phyloP scores from a whole-genome alignment of 2,888 invertebrate species.

The Galerucella nymphaeae region DNA sequence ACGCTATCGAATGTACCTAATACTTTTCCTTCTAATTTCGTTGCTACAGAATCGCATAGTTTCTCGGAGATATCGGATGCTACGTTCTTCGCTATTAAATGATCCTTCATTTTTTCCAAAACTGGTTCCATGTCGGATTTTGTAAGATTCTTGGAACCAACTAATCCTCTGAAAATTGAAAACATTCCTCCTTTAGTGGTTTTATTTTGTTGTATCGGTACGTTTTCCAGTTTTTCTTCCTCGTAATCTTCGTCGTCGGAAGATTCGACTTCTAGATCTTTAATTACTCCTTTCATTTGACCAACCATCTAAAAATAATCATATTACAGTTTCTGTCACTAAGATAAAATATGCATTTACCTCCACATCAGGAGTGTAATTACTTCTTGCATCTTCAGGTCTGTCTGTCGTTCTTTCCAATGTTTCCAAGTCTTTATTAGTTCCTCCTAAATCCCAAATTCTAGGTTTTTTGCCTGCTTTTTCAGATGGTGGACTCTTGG shows the following conservation, averaged over 20 bases:
- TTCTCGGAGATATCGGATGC: constrained; percentile 95
- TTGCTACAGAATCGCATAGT: constrained; percentile 91
- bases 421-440: constrained; percentile 78
- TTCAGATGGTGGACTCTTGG: constrained; percentile 67
- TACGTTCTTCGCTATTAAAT: constrained; percentile 96
- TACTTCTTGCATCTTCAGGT: constrained; percentile 72
- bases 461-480: constrained; percentile 89
- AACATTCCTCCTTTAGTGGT: constrained; percentile 75
- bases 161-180: constrained; percentile 84
- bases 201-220: constrained; percentile 44
- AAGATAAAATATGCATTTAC: constrained; percentile 62
- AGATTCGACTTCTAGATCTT: constrained; percentile 84
- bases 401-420: constrained; percentile 86
- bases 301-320: constrained; percentile 75
- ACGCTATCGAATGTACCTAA: constrained; percentile 96
- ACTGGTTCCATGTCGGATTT: constrained; percentile 84
- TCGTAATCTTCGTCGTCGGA: constrained; percentile 73
- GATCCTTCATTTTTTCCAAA: constrained; percentile 94
- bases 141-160: constrained; percentile 89
- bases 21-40: constrained; percentile 90
- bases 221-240: constrained; percentile 68
- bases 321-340: background rate
- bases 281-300: constrained; percentile 85
- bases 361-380: constrained; percentile 73
- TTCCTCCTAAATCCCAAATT: constrained; percentile 90